These are phyloP conservation scores for Noctua fimbriata DNA, from an alignment of 2,888 invertebrate species.

Conservation along the genomic window DNA sequence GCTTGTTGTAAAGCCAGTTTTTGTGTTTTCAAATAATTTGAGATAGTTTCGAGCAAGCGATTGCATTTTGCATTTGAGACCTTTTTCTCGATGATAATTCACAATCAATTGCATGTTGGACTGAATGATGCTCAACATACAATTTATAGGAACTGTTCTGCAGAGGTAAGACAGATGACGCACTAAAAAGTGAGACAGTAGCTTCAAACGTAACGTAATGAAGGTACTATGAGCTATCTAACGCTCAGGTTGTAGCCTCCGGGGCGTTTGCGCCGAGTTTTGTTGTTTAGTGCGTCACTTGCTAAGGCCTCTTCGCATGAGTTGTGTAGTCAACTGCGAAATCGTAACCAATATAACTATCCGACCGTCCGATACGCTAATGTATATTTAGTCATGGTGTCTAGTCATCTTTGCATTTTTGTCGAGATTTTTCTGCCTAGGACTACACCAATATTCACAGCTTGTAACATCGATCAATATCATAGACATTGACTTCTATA, in stretches of 20 bases:
- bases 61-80: slow-evolving; percentile 28
- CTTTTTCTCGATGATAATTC: slow-evolving; percentile 33
- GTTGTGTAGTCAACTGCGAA: slow-evolving; percentile 39
- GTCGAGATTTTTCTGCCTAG: slow-evolving; percentile 24
- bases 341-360: slow-evolving; percentile 29
- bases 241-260: slow-evolving; percentile 7
- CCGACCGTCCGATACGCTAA: slow-evolving; percentile 27
- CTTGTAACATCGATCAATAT: slow-evolving; percentile 44
- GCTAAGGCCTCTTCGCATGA: slow-evolving; percentile 21
- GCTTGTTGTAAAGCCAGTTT: slow-evolving; percentile 38
- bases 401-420: slow-evolving; percentile 40
- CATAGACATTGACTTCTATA: slow-evolving; percentile 47
- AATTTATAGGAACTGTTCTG: slow-evolving; percentile 50
- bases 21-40: slow-evolving; percentile 30
- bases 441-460: slow-evolving; percentile 57
- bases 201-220: background rate
- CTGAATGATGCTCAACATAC: slow-evolving; percentile 21
- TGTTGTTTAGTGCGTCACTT: slow-evolving; percentile 8
- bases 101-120: slow-evolving; percentile 40
- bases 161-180: slow-evolving; percentile 21
- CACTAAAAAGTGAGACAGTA: background rate
- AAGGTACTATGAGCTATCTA: slow-evolving; percentile 14
- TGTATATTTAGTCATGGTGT: slow-evolving; percentile 32
- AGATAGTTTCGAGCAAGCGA: slow-evolving; percentile 47
- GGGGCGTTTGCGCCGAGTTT: background rate